Conservation (phyloP, 2,113 vertebrate genomes). For the Nycticryphes semicollaris region DNA sequence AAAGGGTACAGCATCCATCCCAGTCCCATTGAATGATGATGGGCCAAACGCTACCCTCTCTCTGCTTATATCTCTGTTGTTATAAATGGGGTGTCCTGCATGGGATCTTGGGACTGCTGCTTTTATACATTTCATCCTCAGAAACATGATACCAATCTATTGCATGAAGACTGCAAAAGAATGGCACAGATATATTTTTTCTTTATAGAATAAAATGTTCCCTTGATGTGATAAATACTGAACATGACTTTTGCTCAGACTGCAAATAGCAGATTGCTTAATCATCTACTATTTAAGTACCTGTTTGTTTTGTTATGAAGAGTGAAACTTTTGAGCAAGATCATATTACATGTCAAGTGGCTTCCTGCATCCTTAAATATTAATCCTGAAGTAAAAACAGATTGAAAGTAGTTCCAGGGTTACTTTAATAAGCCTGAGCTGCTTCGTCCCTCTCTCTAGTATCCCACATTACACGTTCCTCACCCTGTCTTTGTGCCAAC, state of each 20-base stretch:
- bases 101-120: neutral
- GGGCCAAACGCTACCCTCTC: neutral
- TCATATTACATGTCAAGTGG: neutral
- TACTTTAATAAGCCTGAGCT: neutral
- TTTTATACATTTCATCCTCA: neutral
- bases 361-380: neutral
- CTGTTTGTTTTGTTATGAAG: conserved; percentile 15
- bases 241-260: neutral
- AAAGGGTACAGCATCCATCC: neutral
- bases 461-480: neutral
- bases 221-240: neutral
- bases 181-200: neutral
- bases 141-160: neutral
- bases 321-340: neutral
- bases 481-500: neutral
- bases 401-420: neutral
- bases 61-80: neutral
- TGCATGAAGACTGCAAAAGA: neutral
- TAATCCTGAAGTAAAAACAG: neutral
- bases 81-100: neutral
- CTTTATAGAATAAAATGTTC: conserved; percentile 23
- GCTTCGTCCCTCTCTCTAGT: neutral
- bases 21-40: neutral
- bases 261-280: conserved; percentile 38
- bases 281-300: conserved; percentile 45